Evolutionary conservation across 2,888 invertebrate genomes (phyloP).

Genomic region (Tanypteryx hageni): DNA sequence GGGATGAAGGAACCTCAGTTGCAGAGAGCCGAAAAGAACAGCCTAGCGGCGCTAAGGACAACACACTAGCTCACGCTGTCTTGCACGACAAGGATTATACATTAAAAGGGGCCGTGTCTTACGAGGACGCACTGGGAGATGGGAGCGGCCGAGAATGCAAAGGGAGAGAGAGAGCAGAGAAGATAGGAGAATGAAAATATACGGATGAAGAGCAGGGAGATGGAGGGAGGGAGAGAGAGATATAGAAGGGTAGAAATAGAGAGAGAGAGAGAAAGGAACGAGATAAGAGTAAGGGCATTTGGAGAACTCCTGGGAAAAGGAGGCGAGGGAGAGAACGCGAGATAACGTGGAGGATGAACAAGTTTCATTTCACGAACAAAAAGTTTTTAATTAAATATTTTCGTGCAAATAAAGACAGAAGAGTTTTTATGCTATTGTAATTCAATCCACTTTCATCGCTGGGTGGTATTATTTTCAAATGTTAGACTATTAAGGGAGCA

Average conservation of each 20-base stretch:
- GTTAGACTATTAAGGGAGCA: no score
- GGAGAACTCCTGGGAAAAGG: neutral
- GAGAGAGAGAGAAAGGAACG: neutral
- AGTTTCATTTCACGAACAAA: no score
- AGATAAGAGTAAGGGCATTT: neutral
- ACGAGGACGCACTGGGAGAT: neutral
- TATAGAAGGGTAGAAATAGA: no score
- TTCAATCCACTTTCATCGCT: no score
- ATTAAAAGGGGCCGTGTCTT: slow-evolving; percentile 36
- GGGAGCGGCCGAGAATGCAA: neutral
- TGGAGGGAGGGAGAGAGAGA: neutral
- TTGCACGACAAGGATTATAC: slow-evolving; percentile 46
- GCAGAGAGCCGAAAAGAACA: neutral
- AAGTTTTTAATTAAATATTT: no score
- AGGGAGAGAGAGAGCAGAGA: neutral
- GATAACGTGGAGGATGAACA: no score
- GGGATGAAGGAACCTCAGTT: no score
- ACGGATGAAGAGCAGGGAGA: neutral
- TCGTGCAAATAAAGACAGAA: no score
- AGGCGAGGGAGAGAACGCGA: neutral
- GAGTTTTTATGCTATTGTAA: no score
- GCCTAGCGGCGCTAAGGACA: slow-evolving; percentile 6
- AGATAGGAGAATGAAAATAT: neutral
- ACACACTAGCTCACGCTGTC: slow-evolving; percentile 28
- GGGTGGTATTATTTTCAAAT: no score